These are phyloP conservation scores for Spinibarbus caldwelli DNA, from an alignment of 2,797 vertebrate genomes.

Conservation along the genomic window DNA sequence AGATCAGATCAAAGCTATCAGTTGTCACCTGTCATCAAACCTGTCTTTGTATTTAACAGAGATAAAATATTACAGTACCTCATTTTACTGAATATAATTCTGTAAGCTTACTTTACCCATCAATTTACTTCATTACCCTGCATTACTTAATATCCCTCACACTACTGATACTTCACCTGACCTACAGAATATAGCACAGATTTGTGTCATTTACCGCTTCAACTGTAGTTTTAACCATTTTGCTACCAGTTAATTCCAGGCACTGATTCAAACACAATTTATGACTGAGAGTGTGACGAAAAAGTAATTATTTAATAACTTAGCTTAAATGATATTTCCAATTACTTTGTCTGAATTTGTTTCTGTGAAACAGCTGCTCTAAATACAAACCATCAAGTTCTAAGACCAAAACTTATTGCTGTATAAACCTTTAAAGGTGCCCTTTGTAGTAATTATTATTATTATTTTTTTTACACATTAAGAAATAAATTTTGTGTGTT, in stretches of 20 bases:
- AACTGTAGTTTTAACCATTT: not conserved
- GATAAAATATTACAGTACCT: slow-evolving; percentile 12
- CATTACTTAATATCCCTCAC: not conserved
- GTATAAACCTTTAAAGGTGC: not conserved
- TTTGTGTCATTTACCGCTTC: not conserved
- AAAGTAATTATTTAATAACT: not conserved
- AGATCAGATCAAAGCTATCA: slow-evolving; percentile 17
- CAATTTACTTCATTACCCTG: not conserved
- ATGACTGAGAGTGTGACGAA: not conserved
- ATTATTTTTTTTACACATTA: not conserved
- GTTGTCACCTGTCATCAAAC: slow-evolving; percentile 8
- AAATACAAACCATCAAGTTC: not conserved
- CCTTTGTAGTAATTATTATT: not conserved
- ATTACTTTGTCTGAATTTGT: not conserved
- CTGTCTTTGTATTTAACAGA: slow-evolving; percentile 1
- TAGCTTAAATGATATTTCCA: not conserved
- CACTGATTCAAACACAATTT: not conserved
- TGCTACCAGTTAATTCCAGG: not conserved
- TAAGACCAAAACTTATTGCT: not conserved
- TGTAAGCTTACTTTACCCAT: not conserved
- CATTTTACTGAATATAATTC: slow-evolving; percentile 18
- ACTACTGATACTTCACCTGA: not conserved
- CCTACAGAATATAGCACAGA: not conserved
- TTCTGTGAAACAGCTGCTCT: not conserved
- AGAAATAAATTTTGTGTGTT: not conserved